Evolutionary conservation across 1,140 invertebrate species (phyloP), one percentile per base, ranked within the genome.

Genomic region (Orius laevigatus): DNA sequence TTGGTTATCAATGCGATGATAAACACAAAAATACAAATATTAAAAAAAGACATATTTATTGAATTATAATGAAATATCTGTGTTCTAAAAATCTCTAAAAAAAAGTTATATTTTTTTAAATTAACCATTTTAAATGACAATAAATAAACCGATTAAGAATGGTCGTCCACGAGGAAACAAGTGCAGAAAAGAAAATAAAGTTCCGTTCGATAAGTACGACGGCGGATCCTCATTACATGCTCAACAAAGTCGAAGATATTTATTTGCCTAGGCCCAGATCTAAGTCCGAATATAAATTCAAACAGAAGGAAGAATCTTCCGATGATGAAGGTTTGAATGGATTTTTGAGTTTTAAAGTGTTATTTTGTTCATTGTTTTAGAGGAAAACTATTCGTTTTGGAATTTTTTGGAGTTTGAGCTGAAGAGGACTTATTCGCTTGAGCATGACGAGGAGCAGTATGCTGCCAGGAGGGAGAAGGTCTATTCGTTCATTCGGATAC

Each of bases 401-500:
- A 69, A 78, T 47, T 94, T 93, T 66, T 66, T 95, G 35, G 75
- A 77, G 58, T 76, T 84, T 32, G 92, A 97, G 68, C 66, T 97
- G 54, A 91, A 86, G 3, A 71, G 91, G 57, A 85, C 86, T 10
- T 97, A 96, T 68, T 70, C 84, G 56, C 64, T 94, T 20, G 88
- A 96, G 67, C 79, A 94, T 63, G 90, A 96, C 60, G 89, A 96
- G 62, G 88, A 90, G 60, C 73, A 86, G 49, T 98, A 91, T 68
- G 84, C 83, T 31, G 89, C 91, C 18, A 75, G 91, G 54, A 67
- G 94, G 54, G 84, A 96, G 61, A 93, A 97, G 69, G 86, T 98
- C 38, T 97, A 97, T 62, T 90, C 88, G 0, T 98, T 98, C 65
- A 83, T 98, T 66, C 86, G 84, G 69, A 96, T 98, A 59, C 95